Evolutionary conservation across 2,888 invertebrate species (phyloP), one percentile per base, ranked within the genome.

Genomic region (Boloria selene): DNA sequence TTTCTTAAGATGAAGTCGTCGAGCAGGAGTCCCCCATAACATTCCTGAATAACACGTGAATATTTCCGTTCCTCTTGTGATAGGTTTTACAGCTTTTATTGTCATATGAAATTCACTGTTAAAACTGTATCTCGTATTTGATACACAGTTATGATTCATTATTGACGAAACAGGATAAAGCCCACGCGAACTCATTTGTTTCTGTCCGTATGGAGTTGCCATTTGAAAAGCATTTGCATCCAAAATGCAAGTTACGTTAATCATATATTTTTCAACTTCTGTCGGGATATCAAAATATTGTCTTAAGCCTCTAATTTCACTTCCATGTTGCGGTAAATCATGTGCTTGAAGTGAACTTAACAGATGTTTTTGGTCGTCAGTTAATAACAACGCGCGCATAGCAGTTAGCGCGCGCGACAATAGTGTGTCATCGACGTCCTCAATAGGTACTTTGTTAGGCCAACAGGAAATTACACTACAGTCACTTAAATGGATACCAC

Each of bases 211-310:
- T 17, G 81, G 79, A 65, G 83, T 88, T 62, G 91, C 90, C 72
- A 92, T 94, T 89, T 95, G 94, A 79, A 94, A 95, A 47, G 95
- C 94, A 79, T 95, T 95, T 3, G 95, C 94, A 76, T 95, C 95
- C 77, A 95, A 87, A 17, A 93, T 92, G 62, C 92, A 88, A 74
- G 95, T 94, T 0, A 94, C 93, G 51, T 87, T 81, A n/a, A 82
- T 83, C 93, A 96, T 93, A 61, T 94, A 87, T 49, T 88, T 76
- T 77, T 93, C 92, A 52, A 95, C 94, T n/a, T 93, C 87, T 61
- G 88, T 78, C 6, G 86, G 85, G 72, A 95, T 88, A 38, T 91
- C 83, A 65, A 93, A 92, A 69, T 82, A 85, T 65, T 88, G 80
- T 72, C 93, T 92, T 56, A 95, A 78, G 16, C 92, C 77, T 72